Base-by-base conservation (phyloP, 2,888 invertebrate genomes). In the Pedicia rivosa region DNA sequence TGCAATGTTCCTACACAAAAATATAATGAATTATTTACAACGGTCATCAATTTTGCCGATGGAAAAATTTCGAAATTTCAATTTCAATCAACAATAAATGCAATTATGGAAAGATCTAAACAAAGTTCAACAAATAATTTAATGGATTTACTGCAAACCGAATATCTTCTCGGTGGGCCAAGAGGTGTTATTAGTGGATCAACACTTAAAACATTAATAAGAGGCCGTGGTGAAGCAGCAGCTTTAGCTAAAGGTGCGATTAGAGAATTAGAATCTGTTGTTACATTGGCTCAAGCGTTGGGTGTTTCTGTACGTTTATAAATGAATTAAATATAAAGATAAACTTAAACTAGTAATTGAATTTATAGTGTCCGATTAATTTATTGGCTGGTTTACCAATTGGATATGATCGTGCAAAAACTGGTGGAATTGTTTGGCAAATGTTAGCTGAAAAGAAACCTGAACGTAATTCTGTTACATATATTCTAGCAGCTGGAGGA, bases 401-500 rank as follows among this genome's bases (percentile, higher is more conserved):
- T 56, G 44, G 69, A 58, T 49, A 67, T 60, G 62, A 71, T 55
- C 54, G 68, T 52, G 52, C 65, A 50, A 43, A 67, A 62, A 46
- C 64, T 43, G 63, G 64, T 17, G 72, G 72, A n/a, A 64, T 72
- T 25, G 69, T 72, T 43, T 72, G 72, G 64, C 67, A 75, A 59
- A 67, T 70, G 49, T 46, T 56, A 1, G 57, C 56, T 3, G 55
- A 59, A 36, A 36, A 57, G 0, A 59, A 59, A 26, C 53, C 53
- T 0, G 54, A 59, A 40, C 62, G 59, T n/a, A 46, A 50, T 2
- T 47, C 48, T 0, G 72, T 63, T 43, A 69, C 64, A 48, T 81
- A 70, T 45, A 74, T 90, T 0, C 66, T 94, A 29, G 91, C 91
- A 0, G 80, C 76, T 6, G 94, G 94, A 0, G 91, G 92, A 26